Conservation (phyloP, 92 coral and sea anemone species). For the Heliopora coerulea region DNA sequence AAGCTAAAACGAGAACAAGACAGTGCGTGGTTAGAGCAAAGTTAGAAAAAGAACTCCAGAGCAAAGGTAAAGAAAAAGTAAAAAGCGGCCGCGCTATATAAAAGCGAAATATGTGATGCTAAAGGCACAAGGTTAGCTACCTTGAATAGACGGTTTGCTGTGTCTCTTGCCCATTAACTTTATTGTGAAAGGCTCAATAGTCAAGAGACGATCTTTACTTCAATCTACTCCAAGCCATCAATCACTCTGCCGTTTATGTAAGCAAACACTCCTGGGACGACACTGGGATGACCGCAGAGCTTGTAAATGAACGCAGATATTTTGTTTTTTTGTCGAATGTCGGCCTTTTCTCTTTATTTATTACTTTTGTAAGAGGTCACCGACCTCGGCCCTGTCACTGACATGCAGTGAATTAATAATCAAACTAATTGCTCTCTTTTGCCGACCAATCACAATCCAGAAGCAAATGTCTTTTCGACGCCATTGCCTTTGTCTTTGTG, state of each 20-base stretch:
- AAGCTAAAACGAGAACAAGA: slow-evolving; percentile 63
- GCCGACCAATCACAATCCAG: slow-evolving; percentile 15
- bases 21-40: background rate
- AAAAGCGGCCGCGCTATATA: background rate
- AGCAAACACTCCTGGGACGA: background rate
- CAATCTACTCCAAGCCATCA: slow-evolving; percentile 13
- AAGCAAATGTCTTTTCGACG: slow-evolving; percentile 20
- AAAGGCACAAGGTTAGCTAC: too few species aligned
- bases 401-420: slow-evolving; percentile 41
- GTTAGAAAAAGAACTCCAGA: too few species aligned
- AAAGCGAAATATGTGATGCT: background rate
- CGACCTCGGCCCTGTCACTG: slow-evolving; percentile 29
- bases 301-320: slow-evolving; percentile 13
- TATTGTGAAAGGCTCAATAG: slow-evolving; percentile 5
- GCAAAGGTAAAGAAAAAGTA: too few species aligned
- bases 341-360: slow-evolving; percentile 18
- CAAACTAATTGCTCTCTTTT: slow-evolving; percentile 38
- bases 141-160: slow-evolving; percentile 38
- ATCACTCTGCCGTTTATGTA: background rate
- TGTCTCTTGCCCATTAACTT: slow-evolving; percentile 35
- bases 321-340: background rate
- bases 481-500: background rate
- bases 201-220: background rate
- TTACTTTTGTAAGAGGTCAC: slow-evolving; percentile 19
- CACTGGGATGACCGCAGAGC: slow-evolving; percentile 5